Percentiles rank a stretch among this genome's conserved stretches.
Conservation (phyloP, 2,113 vertebrate species). For the Lasiurus borealis region DNA sequence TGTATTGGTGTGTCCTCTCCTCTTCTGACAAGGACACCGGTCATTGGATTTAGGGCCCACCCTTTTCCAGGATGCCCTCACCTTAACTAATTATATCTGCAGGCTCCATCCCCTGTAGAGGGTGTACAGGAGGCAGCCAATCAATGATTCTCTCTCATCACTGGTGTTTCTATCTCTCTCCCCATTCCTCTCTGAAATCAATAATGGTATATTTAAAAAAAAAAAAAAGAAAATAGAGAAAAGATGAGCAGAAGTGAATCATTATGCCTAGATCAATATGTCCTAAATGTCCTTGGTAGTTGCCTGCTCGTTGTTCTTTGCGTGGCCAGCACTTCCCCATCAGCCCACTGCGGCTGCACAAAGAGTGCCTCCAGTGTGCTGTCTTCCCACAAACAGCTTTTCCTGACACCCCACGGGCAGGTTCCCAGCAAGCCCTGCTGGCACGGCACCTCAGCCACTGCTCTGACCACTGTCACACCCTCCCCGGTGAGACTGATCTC, state of each 20-base stretch:
- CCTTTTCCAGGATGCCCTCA: no score
- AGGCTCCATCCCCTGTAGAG: no score
- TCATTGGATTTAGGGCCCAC: no score
- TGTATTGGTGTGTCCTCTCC: no score
- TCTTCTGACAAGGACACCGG: no score
- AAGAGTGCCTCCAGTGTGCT: not conserved
- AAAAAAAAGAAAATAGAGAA: not conserved
- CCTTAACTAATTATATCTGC: no score
- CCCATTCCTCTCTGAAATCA: no score
- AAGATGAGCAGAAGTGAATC: not conserved
- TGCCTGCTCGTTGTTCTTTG: accelerated
- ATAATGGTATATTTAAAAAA: no score
- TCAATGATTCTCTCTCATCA: no score
- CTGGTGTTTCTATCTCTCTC: no score
- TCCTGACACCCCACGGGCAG: not conserved
- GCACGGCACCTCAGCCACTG: not conserved
- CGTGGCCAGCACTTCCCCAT: not conserved
- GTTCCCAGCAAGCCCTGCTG: not conserved
- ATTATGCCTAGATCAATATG: accelerated
- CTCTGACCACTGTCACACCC: no score
- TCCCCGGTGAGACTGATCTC: accelerated
- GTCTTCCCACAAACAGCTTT: not conserved
- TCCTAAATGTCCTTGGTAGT: accelerated
- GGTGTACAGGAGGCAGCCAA: no score
- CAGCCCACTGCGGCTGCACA: accelerated